Conservation (phyloP, 2,797 vertebrate genomes). For the Melopsittacus undulatus region DNA sequence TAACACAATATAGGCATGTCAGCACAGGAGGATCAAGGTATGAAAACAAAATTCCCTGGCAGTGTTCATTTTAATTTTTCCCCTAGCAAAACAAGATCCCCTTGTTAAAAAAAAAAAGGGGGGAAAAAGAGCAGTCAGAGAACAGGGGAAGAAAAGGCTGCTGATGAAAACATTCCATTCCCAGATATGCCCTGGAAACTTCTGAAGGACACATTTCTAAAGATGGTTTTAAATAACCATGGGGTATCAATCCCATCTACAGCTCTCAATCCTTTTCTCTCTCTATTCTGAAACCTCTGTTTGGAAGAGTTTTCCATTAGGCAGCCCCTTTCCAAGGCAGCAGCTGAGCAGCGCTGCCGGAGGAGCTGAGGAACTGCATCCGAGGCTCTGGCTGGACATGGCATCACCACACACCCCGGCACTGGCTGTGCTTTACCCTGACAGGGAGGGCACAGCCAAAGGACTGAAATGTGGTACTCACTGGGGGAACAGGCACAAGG, state of each 20-base stretch:
- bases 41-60: conserved; percentile 49
- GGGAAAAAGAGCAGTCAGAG: neutral
- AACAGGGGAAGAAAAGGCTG: neutral
- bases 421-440: accelerated
- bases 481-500: neutral
- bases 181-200: neutral
- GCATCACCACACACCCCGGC: accelerated
- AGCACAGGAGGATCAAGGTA: neutral
- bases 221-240: neutral
- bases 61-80: neutral
- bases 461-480: accelerated
- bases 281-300: neutral
- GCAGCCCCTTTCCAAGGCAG: neutral
- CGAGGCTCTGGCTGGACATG: neutral
- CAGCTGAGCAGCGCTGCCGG: neutral
- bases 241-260: neutral
- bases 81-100: neutral
- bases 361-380: accelerated
- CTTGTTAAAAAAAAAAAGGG: neutral
- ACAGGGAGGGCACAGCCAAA: accelerated
- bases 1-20: neutral
- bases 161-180: neutral
- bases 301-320: neutral
- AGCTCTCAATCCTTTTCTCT: neutral
- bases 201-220: neutral